A percentile compares a stretch with the other conserved stretches of the same genome.
phyloP scores from a whole-genome alignment of 2,113 vertebrate genomes.

The Agelaius phoeniceus region DNA sequence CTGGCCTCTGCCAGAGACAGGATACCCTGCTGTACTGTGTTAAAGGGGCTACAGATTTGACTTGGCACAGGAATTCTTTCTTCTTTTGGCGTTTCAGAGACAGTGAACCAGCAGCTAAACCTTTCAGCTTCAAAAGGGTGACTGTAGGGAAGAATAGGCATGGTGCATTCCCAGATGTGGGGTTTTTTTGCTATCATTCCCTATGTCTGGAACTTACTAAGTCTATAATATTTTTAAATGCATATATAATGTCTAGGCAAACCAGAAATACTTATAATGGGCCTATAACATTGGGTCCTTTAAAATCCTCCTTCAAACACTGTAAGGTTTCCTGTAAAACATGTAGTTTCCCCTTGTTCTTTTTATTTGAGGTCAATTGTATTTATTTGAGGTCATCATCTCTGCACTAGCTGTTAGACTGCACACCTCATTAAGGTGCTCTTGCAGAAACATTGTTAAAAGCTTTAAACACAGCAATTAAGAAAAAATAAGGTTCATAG shows the following conservation, averaged over 20 bases:
- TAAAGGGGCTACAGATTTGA: background rate
- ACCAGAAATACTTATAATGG: background rate
- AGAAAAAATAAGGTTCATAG: background rate
- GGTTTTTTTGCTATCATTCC: background rate
- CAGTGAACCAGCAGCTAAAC: background rate
- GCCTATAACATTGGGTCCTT: background rate
- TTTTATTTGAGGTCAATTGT: background rate
- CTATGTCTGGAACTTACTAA: background rate
- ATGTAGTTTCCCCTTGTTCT: background rate
- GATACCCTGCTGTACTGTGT: background rate
- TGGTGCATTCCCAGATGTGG: background rate
- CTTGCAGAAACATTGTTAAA: background rate
- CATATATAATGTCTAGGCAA: background rate
- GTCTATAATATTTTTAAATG: background rate
- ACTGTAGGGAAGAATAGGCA: background rate
- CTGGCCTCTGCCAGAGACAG: slow-evolving; percentile 8
- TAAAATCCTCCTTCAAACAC: background rate
- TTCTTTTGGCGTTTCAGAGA: background rate
- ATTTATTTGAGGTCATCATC: background rate
- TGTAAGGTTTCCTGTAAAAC: background rate
- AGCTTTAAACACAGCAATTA: background rate
- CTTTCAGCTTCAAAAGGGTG: background rate
- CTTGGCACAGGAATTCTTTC: background rate
- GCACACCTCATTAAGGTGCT: background rate
- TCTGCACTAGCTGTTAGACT: background rate